phyloP scores from a whole-genome alignment of 2,113 vertebrate genomes.

The Xerus inauris region DNA sequence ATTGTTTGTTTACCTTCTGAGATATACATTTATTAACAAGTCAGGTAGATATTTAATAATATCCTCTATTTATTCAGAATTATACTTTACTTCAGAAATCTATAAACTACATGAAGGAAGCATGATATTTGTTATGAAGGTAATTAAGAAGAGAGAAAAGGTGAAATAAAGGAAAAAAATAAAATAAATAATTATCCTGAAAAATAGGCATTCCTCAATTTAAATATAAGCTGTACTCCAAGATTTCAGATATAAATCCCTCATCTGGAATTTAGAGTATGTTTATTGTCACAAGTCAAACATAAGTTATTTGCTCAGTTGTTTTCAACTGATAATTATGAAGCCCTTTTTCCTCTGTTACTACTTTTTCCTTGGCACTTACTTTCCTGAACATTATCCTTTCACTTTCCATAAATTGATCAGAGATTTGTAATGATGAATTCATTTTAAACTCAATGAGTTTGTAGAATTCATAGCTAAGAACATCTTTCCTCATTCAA shows the following conservation, averaged over 20 bases:
- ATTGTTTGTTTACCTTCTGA: not conserved
- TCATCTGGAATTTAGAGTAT: not conserved
- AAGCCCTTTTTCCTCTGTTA: not conserved
- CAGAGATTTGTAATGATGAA: not conserved
- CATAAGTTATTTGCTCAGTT: not conserved
- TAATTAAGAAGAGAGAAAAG: not conserved
- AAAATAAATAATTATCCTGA: not conserved
- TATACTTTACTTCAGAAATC: constrained; percentile 18
- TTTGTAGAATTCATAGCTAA: not conserved
- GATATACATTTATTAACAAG: not conserved
- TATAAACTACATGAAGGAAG: not conserved
- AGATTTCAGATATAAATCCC: not conserved
- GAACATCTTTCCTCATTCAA: not conserved
- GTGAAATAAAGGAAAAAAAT: not conserved
- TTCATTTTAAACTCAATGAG: constrained; percentile 14
- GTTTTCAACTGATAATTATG: not conserved
- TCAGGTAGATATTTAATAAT: not conserved
- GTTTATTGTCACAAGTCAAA: not conserved
- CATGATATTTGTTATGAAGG: not conserved
- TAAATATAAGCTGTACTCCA: not conserved
- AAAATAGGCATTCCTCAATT: not conserved
- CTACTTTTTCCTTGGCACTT: not conserved
- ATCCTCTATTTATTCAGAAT: not conserved
- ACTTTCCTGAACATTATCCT: not conserved
- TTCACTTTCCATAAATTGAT: not conserved